Conservation (phyloP, 2,888 invertebrate genomes). For the Agriopis marginaria region DNA sequence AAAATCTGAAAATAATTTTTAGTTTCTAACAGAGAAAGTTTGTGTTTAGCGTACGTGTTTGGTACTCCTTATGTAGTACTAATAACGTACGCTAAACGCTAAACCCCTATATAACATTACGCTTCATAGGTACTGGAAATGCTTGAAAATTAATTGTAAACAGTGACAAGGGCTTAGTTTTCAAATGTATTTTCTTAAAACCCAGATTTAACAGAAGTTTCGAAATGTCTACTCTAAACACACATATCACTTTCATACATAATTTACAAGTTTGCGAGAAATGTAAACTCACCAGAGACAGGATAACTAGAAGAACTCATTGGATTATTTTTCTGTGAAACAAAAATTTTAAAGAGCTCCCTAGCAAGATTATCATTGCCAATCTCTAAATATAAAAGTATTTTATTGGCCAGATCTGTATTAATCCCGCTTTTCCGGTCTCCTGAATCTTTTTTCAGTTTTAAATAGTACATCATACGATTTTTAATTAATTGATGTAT, state of each 20-base stretch:
- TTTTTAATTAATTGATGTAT: constrained; percentile 72
- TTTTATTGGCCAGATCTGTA: constrained; percentile 67
- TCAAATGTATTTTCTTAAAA: no score
- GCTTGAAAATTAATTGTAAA: no score
- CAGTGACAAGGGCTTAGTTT: no score
- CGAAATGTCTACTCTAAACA: no score
- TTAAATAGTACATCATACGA: constrained; percentile 63
- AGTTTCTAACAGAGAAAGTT: not conserved
- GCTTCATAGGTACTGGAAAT: no score
- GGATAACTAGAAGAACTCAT: constrained; percentile 25
- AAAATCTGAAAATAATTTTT: constrained; percentile 31
- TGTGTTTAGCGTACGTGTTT: not conserved
- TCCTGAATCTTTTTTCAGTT: constrained; percentile 57
- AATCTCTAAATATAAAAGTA: constrained; percentile 62
- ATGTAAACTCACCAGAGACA: constrained; percentile 31
- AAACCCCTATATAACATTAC: no score
- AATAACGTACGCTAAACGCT: no score
- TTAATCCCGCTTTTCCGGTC: constrained; percentile 58
- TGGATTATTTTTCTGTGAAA: constrained; percentile 50
- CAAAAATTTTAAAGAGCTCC: constrained; percentile 69
- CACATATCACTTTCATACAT: not conserved
- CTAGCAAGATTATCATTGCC: constrained; percentile 68
- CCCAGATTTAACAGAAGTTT: no score
- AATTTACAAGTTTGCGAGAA: not conserved
- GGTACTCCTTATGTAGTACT: no score